Conservation (phyloP, 2,888 invertebrate genomes). For the Pelosia muscerda region DNA sequence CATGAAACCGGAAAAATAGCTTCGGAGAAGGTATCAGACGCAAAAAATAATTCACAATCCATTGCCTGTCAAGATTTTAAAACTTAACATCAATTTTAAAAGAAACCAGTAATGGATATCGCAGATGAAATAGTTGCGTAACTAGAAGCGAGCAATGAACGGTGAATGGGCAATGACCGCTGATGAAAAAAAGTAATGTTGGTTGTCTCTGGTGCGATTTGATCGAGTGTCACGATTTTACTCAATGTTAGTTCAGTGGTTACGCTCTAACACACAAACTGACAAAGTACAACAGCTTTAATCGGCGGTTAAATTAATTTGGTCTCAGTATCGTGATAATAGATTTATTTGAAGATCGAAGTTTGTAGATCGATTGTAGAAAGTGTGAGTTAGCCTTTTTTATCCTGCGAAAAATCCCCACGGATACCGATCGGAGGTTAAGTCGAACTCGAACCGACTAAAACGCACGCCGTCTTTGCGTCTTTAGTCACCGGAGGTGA, state of each 20-base stretch:
- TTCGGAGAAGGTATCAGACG: conserved; percentile 40
- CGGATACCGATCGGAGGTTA: no score
- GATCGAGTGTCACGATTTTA: conserved; percentile 57
- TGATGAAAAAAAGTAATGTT: conserved; percentile 55
- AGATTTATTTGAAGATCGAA: neutral
- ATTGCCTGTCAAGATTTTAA: conserved; percentile 23
- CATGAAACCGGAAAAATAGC: conserved; percentile 59
- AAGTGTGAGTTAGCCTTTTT: no score
- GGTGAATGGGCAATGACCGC: conserved; percentile 64
- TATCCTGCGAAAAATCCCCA: no score
- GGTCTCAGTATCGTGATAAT: neutral
- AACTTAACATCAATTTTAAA: neutral
- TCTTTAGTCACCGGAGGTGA: no score
- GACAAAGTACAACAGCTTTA: conserved; percentile 39
- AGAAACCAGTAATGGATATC: conserved; percentile 44
- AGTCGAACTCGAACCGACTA: no score
- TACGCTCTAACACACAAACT: conserved; percentile 46
- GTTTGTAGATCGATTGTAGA: no score
- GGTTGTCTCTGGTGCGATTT: conserved; percentile 44
- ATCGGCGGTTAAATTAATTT: conserved; percentile 31
- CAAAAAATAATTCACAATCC: conserved; percentile 39
- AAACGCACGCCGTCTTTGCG: no score
- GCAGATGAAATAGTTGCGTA: conserved; percentile 52
- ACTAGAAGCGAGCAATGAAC: conserved; percentile 54
- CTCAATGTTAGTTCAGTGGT: conserved; percentile 35